Evolutionary conservation across 2,113 vertebrate genomes (phyloP).

Genomic region (Caretta caretta): DNA sequence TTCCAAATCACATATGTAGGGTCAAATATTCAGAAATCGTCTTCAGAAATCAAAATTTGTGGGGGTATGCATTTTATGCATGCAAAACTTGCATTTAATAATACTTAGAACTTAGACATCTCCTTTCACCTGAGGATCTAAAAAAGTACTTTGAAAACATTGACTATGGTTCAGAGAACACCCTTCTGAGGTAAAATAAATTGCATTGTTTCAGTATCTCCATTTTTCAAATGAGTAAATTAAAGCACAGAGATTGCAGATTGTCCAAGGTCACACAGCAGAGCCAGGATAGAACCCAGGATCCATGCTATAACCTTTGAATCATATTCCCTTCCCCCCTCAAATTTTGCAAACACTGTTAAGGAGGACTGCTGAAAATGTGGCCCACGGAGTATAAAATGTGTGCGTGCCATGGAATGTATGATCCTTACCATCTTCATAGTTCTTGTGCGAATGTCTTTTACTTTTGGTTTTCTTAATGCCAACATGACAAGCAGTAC

Average conservation of each 20-base stretch:
- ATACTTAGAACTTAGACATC: not conserved
- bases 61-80: rapidly evolving
- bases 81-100: not conserved
- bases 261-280: not conserved
- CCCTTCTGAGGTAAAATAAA: not conserved
- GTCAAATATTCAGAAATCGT: not conserved
- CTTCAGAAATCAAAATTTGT: not conserved
- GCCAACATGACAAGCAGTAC: not conserved
- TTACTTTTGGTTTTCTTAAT: not conserved
- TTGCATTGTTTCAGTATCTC: not conserved
- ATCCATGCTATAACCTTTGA: not conserved
- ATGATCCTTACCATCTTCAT: not conserved
- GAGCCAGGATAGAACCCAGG: not conserved
- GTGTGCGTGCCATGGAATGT: not conserved
- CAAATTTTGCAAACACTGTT: not conserved
- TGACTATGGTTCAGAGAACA: not conserved
- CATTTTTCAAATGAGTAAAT: not conserved
- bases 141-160: not conserved
- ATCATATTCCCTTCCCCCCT: not conserved
- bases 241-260: not conserved
- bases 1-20: not conserved
- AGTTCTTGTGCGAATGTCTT: not conserved
- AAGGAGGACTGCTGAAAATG: not conserved
- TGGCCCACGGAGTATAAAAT: not conserved
- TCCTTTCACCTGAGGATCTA: rapidly evolving